A percentile compares a stretch with the other conserved stretches of the same genome.
These are phyloP conservation scores for Hydriomena furcata DNA, from an alignment of 2,888 invertebrate genomes.

Conservation along the genomic window DNA sequence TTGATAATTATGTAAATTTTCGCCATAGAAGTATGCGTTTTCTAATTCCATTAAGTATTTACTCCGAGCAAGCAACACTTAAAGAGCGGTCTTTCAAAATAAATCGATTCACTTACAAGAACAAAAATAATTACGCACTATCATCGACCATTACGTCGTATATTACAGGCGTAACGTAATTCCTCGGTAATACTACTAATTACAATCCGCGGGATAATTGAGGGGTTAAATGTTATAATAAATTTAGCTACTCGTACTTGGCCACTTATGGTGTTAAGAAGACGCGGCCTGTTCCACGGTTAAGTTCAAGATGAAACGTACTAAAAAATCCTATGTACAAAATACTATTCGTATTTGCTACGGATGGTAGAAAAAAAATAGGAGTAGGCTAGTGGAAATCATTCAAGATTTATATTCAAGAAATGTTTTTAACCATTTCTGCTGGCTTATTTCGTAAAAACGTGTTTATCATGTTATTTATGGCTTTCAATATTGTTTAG, in stretches of 20 bases:
- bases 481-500: no score
- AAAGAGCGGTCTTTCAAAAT: conserved; percentile 34
- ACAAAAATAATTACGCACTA: conserved; percentile 63
- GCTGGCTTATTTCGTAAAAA: no score
- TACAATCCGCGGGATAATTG: conserved; percentile 37
- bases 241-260: conserved; percentile 42
- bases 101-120: conserved; percentile 49
- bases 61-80: conserved; percentile 15
- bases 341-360: no score
- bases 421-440: no score
- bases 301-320: conserved; percentile 19
- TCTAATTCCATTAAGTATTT: conserved; percentile 1
- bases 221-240: conserved; percentile 42
- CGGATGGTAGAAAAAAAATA: no score
- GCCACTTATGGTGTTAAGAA: conserved; percentile 32
- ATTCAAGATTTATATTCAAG: no score
- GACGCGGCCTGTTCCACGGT: conserved; percentile 25
- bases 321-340: no score
- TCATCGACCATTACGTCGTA: conserved; percentile 62
- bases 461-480: no score
- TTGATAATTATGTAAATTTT: no score
- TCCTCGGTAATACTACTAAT: conserved; percentile 31
- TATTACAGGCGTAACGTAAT: conserved; percentile 62
- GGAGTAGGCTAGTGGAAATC: no score
- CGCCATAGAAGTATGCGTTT: background rate